A percentile compares a stretch with the other conserved stretches of the same genome.
phyloP scores from a whole-genome alignment of 2,888 invertebrate species.

The Acrobasis repandana region DNA sequence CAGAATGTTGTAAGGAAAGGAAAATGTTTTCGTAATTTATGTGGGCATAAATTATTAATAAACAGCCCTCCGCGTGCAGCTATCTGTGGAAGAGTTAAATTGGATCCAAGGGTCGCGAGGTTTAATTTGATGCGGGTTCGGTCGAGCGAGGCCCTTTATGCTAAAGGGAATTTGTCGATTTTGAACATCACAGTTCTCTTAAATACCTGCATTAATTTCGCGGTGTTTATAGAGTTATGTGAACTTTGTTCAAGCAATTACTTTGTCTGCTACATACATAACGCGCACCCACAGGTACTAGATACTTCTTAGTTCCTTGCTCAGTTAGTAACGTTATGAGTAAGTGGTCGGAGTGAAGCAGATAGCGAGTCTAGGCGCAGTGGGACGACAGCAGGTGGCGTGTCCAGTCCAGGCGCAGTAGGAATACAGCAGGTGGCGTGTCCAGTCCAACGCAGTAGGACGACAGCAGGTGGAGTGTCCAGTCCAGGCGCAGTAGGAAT shows the following conservation, averaged over 20 bases:
- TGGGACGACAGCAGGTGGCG: no score
- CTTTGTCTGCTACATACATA: no score
- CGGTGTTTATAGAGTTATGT: slow-evolving; percentile 19
- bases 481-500: no score
- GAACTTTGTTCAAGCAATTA: not conserved
- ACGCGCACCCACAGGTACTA: no score
- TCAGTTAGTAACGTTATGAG: no score
- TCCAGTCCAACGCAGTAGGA: no score
- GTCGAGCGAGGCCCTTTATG: slow-evolving; percentile 51
- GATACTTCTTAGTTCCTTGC: no score
- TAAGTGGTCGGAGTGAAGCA: no score
- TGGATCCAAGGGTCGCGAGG: slow-evolving; percentile 63
- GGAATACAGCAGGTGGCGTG: no score
- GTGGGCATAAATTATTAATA: slow-evolving; percentile 65
- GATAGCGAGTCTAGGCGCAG: no score
- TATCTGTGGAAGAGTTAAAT: slow-evolving; percentile 68
- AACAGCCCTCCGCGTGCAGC: slow-evolving; percentile 44
- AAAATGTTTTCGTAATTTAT: slow-evolving; percentile 64
- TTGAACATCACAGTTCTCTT: slow-evolving; percentile 42
- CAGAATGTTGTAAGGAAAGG: slow-evolving; percentile 44
- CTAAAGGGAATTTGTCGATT: slow-evolving; percentile 52
- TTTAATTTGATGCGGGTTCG: slow-evolving; percentile 67
- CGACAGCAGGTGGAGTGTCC: no score
- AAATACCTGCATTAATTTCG: slow-evolving; percentile 34
- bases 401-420: no score